Conservation (phyloP, 2,888 invertebrate species). For the Pachycephus smyrnensis region DNA sequence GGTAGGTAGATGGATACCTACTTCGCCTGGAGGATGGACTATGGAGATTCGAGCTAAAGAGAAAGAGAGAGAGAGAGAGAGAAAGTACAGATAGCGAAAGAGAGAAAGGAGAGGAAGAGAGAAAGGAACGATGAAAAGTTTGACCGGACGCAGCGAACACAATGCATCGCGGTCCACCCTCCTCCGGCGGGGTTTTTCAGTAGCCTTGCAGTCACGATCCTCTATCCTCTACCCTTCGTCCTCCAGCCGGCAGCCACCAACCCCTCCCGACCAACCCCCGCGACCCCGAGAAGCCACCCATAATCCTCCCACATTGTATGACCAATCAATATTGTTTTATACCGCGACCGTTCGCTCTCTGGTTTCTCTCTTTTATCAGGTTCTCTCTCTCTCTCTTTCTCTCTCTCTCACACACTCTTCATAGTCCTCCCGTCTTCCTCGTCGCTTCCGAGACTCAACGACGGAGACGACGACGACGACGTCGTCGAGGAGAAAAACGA, state of each 20-base stretch:
- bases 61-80: constrained; percentile 33
- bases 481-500: constrained; percentile 31
- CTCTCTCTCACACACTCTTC: no score
- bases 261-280: constrained; percentile 26
- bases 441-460: background rate
- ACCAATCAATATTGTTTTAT: constrained; percentile 64
- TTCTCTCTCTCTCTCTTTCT: background rate
- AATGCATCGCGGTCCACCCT: constrained; percentile 58
- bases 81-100: constrained; percentile 11
- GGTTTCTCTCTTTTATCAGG: background rate
- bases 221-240: constrained; percentile 22
- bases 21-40: no score
- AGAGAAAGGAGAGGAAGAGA: constrained; percentile 25
- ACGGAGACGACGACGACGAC: constrained; percentile 4
- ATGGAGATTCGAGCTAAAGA: constrained; percentile 10
- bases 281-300: constrained; percentile 49
- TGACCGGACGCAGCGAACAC: constrained; percentile 52
- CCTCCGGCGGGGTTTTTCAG: background rate
- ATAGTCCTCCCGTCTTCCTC: background rate
- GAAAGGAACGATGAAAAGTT: constrained; percentile 50
- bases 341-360: constrained; percentile 36
- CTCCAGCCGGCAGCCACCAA: background rate
- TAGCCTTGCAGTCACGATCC: constrained; percentile 10
- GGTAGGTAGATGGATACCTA: background rate
- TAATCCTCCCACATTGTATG: constrained; percentile 60